Evolutionary conservation across 1,140 invertebrate genomes (phyloP), one percentile per base, ranked within the genome.

Genomic region (Pseudomyrmex pallidus): DNA sequence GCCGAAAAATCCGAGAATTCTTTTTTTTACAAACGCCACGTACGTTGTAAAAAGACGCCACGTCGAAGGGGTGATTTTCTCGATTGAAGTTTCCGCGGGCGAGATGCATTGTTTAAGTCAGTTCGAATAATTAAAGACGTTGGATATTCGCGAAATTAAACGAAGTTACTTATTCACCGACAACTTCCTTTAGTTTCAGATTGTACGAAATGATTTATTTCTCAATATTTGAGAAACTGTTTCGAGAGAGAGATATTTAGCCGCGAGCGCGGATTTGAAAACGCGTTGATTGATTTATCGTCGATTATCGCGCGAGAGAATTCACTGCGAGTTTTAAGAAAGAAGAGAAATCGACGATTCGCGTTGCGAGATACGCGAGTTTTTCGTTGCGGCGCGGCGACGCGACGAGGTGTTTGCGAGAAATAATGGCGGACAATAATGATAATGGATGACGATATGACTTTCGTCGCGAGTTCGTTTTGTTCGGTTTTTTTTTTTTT

Each of bases 401-500:
- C 63, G 44, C 44, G 61, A 76, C 61, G 35, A 35, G 22, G 22
- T 2, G 13, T 44, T 77, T 5, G 5, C 35, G 35, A 35, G 4
- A 1, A 35, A 35, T 35, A 35, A 35, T 5, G 35, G 35, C 35
- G 5, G 5, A 12, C 56, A 17, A 59, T 8, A 44, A 78, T 35
- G 35, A 78, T 54, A 78, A 72, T 50, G 44, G 66, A 44, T 7
- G 74, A 4, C 9, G 20, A 76, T 20, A 22, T 76, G 61, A 80
- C 70, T 50, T 80, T 35, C 59, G 52, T 17, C 20, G 20, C 48
- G 64, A 25, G 48, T 9, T 52, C 17, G 9, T 22, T 22, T 22
- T 22, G 20, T 22, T 22, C 1, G 20, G n/a, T n/a, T n/a, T n/a
- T n/a, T n/a, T n/a, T n/a, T 8, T 13, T 25, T 48, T 78, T 35